Percentiles rank a stretch among this genome's conserved stretches.
phyloP scores from a whole-genome alignment of 2,888 invertebrate species.

The Colletes collaris region DNA sequence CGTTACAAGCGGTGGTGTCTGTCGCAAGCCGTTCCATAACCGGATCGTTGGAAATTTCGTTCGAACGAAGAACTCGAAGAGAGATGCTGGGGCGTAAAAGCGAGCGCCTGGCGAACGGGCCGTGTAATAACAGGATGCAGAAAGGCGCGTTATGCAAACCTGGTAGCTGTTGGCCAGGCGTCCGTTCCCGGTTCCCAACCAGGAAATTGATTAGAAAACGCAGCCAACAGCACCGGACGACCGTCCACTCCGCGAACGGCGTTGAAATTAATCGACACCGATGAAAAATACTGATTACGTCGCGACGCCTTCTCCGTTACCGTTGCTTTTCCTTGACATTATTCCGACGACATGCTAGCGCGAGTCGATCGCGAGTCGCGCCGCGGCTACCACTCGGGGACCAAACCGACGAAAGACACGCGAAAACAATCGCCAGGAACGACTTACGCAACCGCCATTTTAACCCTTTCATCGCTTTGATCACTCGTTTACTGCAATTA shows the following conservation, averaged over 20 bases:
- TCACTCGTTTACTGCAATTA: no score
- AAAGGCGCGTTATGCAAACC: slow-evolving; percentile 64
- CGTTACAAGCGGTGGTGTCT: slow-evolving; percentile 29
- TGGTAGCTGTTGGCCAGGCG: not conserved
- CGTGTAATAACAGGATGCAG: slow-evolving; percentile 46
- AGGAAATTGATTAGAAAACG: slow-evolving; percentile 66
- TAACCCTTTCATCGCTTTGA: not conserved
- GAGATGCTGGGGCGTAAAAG: not conserved
- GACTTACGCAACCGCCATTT: not conserved
- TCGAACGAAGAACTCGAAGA: slow-evolving; percentile 1
- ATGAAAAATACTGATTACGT: slow-evolving; percentile 46
- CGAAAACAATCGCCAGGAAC: slow-evolving; percentile 1
- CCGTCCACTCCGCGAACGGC: not conserved
- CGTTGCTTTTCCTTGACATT: slow-evolving; percentile 69
- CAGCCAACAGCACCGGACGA: not conserved
- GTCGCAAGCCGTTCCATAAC: slow-evolving; percentile 20
- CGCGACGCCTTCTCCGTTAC: slow-evolving; percentile 34
- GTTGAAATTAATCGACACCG: slow-evolving; percentile 23
- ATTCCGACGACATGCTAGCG: slow-evolving; percentile 42
- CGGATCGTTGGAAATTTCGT: slow-evolving; percentile 15
- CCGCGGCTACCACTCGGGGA: no score
- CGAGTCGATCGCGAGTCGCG: not conserved
- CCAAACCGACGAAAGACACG: not conserved
- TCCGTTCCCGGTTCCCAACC: slow-evolving; percentile 51
- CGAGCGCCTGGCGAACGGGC: not conserved